These are phyloP conservation scores for Leptoclinus maculatus DNA, from an alignment of 2,797 vertebrate species.

Conservation along the genomic window DNA sequence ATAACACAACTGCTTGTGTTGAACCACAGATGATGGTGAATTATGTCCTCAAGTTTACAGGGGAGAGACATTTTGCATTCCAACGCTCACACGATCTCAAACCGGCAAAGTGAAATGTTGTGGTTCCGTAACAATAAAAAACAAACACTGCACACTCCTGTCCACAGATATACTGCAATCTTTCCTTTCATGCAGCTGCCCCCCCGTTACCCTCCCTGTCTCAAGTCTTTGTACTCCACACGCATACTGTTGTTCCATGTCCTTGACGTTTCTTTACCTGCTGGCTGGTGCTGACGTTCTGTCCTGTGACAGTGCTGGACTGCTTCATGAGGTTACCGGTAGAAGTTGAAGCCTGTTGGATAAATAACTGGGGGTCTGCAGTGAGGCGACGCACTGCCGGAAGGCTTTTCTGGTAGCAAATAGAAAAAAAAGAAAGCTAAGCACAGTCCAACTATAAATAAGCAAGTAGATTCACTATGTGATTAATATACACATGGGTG, in stretches of 20 bases:
- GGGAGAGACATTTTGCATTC: too few relatives aligned
- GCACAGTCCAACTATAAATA: neutral
- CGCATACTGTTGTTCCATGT: neutral
- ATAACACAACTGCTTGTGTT: too few relatives aligned
- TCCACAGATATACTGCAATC: neutral
- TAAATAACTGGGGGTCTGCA: conserved; percentile 90
- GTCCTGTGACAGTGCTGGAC: conserved; percentile 51
- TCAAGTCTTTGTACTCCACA: neutral
- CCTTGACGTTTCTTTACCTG: conserved; percentile 79
- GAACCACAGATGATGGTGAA: too few relatives aligned
- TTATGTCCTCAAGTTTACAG: too few relatives aligned
- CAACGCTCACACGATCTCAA: too few relatives aligned
- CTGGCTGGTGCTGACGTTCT: conserved; percentile 77
- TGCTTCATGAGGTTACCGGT: conserved; percentile 46
- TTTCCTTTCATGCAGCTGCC: neutral
- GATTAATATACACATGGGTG: neutral
- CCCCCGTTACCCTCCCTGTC: neutral
- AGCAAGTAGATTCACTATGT: neutral
- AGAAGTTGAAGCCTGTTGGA: conserved; percentile 86
- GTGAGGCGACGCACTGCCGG: conserved; percentile 90
- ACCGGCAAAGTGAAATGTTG: too few relatives aligned
- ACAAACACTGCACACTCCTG: too few relatives aligned
- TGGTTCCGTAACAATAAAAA: too few relatives aligned
- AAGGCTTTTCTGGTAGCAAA: conserved; percentile 89
- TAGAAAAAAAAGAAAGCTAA: neutral